Base-by-base conservation (phyloP, 2,113 vertebrate species). In the Chelonoidis abingdonii region DNA sequence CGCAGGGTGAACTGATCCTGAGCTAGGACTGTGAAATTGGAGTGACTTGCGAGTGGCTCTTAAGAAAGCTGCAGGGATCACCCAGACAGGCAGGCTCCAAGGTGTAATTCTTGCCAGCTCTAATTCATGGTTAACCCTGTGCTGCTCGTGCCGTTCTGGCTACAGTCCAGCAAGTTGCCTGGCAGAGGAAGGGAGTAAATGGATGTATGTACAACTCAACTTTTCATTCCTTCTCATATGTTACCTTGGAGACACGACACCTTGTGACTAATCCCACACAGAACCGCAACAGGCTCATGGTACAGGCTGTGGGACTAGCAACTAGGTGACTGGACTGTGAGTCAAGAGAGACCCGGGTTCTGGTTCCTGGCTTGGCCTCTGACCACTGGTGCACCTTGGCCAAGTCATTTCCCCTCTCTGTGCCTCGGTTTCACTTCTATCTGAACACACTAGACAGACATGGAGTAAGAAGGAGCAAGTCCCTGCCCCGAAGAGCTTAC, bases 381-480 rank as follows among this genome's bases (percentile, higher is more conserved):
- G 21, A 5, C 38, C 72, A 24, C 21, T 41, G n/a, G 72, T 44
- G 72, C 22, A 6, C 72, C 41, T 41, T 76, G 72, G 38, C 38
- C 22, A 75, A 38, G 41, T 10, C 1, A 1, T 52, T 52, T 22
- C 31, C 57, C 2, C 1, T 29, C 54, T 35, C 76, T 83, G 72
- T 0, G 0, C 13, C 49, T 0, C 0, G 27, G 52, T 22, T 86
- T 12, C 31, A n/a, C 35, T 54, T 8, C 41, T 41, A 41, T 41
- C 41, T 41, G 41, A 41, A 41, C 41, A 41, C 41, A 41, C 41
- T 41, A 41, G 41, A 41, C 41, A 41, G 41, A 41, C 41, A 41
- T 41, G 41, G 41, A 4, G 41, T 41, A 41, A 41, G 59, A 21
- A 10, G 62, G 53, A 22, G 31, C 21, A 54, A 17, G 12, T 56